Base-by-base conservation (phyloP, 2,113 vertebrate species). In the Ceuthmochares aereus region DNA sequence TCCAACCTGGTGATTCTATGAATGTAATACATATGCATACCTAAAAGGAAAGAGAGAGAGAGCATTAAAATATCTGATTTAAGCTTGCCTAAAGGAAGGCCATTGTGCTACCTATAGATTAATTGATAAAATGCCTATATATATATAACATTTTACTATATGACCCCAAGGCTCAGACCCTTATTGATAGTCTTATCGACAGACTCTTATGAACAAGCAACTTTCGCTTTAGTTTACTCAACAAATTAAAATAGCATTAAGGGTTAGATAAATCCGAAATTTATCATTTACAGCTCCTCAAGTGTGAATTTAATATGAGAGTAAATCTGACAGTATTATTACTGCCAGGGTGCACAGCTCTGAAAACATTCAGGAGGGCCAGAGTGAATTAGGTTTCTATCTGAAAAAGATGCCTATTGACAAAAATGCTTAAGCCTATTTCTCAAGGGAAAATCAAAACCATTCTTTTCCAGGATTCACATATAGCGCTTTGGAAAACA, bases 401-500 rank as follows among this genome's bases (percentile, higher is more conserved):
- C 68, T 62, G 86, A 95, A 94, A 97, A 91, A 40, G 87, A 87
- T 1, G 47, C 27, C 52, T 92, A 45, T 93, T 91, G 88, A 94
- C 92, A 91, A 94, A 95, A 97, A 81, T 68, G 55, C 56, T 85
- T 66, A 29, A 95, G 58, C 20, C 42, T 84, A 40, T 91, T 97
- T 95, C 93, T 96, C 96, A 95, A 87, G 96, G 82, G 93, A 93
- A 97, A 95, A 94, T 43, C 83, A 94, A 97, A 96, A 17, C 68
- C 94, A 81, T 86, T 90, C 51, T 95, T 94, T 94, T 90, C 56
- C 79, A 95, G 40, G 43, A 86, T 85, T 78, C 23, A 58, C 80
- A 84, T 47, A 55, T 1, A 77, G 92, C 93, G 72, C 63, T 92
- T 96, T 79, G 94, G 63, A 95, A 89, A 87, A 56, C 42, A 82